A percentile compares a stretch with the other conserved stretches of the same genome.
Evolutionary conservation across 1,140 invertebrate genomes (phyloP).

Genomic region (Leptinotarsa defecta): DNA sequence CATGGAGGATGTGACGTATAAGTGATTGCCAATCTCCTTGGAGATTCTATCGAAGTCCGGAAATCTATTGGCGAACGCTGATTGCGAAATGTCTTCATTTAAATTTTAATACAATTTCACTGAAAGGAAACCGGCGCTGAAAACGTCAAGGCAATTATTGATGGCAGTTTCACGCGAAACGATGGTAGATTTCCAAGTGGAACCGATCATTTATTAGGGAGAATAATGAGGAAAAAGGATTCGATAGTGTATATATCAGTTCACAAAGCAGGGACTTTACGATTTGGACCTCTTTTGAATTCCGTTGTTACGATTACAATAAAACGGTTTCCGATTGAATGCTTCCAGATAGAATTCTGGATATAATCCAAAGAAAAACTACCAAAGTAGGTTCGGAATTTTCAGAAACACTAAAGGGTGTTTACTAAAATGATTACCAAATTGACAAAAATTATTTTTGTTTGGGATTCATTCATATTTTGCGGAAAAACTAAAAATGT

Average conservation of each 20-base stretch:
- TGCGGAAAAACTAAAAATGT: no score
- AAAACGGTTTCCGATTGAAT: no score
- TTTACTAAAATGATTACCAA: no score
- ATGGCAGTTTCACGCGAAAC: constrained; percentile 30
- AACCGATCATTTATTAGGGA: constrained; percentile 27
- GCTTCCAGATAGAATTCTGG: no score
- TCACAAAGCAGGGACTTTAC: constrained; percentile 6
- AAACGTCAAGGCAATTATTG: constrained; percentile 45
- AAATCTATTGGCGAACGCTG: constrained; percentile 55
- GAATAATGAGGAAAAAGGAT: constrained; percentile 19
- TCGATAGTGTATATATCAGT: constrained; percentile 25
- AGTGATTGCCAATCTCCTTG: constrained; percentile 53
- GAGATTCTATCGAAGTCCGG: constrained; percentile 48
- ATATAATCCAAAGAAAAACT: no score
- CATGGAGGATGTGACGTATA: constrained; percentile 54
- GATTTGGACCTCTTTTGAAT: background rate
- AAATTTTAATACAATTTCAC: constrained; percentile 53
- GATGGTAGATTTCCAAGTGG: constrained; percentile 5
- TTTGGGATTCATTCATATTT: no score
- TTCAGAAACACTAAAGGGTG: no score
- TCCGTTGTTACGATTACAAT: no score
- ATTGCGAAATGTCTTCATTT: constrained; percentile 55
- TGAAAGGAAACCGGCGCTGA: constrained; percentile 42
- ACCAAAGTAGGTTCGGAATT: no score
- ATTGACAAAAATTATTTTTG: no score